Evolutionary conservation across 1,140 invertebrate species (phyloP).

Genomic region (Tachypleus tridentatus): DNA sequence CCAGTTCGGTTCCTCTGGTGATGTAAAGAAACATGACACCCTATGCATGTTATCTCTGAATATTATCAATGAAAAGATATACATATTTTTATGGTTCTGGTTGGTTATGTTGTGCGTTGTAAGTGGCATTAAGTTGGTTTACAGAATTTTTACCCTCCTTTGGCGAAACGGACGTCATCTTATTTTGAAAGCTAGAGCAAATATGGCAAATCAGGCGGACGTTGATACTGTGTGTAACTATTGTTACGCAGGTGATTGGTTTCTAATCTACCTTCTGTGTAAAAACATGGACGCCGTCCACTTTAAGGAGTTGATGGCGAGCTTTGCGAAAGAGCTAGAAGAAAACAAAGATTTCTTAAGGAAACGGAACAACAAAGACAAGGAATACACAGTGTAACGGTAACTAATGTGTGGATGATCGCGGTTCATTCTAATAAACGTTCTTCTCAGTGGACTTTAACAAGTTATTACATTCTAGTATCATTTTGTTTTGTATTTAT

Average conservation of each 20-base stretch:
- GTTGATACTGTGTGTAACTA: constrained; percentile 9
- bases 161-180: constrained; percentile 6
- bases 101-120: constrained; percentile 59
- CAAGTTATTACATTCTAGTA: too few relatives aligned
- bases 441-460: too few relatives aligned
- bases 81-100: constrained; percentile 84
- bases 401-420: too few relatives aligned
- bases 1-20: constrained; percentile 69
- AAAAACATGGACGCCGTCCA: constrained; percentile 58
- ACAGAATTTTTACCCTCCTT: constrained; percentile 58
- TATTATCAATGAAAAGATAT: constrained; percentile 81
- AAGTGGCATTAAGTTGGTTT: constrained; percentile 54
- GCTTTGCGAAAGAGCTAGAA: constrained; percentile 4
- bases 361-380: too few relatives aligned
- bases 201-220: constrained; percentile 6
- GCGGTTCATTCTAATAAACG: too few relatives aligned
- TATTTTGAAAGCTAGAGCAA: constrained; percentile 13
- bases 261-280: constrained; percentile 62
- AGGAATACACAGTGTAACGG: too few relatives aligned
- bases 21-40: constrained; percentile 67
- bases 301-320: constrained; percentile 15
- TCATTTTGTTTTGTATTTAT: too few relatives aligned
- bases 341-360: background rate
- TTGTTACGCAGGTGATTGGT: constrained; percentile 63
- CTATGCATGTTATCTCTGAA: constrained; percentile 76